Conservation (phyloP, 2,113 vertebrate genomes). For the Tychaedon coryphoeus region DNA sequence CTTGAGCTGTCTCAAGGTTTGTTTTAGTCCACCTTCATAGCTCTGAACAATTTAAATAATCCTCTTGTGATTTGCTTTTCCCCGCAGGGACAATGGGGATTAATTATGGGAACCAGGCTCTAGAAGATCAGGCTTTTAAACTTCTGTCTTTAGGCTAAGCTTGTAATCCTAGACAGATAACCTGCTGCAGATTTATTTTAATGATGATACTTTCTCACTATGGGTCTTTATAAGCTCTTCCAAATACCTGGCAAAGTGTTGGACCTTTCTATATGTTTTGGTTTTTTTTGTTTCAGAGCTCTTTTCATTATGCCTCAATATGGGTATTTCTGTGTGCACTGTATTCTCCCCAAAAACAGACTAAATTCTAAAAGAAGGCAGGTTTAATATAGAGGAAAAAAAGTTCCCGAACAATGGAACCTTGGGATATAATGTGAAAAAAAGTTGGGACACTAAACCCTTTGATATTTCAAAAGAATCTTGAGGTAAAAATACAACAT, state of each 20-base stretch:
- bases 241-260: neutral
- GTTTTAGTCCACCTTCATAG: neutral
- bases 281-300: neutral
- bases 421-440: neutral
- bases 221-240: neutral
- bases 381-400: neutral
- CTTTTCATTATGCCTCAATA: neutral
- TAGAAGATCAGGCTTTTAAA: neutral
- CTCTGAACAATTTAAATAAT: neutral
- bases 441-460: neutral
- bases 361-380: neutral
- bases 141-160: neutral
- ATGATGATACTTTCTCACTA: neutral
- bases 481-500: neutral
- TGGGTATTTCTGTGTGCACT: neutral
- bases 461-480: neutral
- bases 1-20: neutral
- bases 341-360: neutral
- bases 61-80: neutral
- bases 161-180: neutral
- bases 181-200: neutral
- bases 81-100: neutral
- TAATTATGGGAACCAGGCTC: neutral
- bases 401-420: neutral
- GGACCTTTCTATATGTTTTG: neutral